Conservation (phyloP, 2,888 invertebrate species). For the Drosophila setosimentum region DNA sequence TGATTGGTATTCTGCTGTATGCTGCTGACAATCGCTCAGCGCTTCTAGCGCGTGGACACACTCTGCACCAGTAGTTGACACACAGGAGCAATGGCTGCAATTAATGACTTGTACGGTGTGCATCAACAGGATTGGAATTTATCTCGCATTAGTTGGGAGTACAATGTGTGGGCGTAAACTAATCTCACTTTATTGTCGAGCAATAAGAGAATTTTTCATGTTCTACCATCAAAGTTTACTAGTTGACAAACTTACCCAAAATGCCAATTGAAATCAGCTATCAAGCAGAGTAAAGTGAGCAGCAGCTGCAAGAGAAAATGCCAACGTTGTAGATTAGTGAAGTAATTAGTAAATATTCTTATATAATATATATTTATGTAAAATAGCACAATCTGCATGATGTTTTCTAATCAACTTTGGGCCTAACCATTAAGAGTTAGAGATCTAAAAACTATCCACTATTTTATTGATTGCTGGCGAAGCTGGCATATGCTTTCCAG, state of each 20-base stretch:
- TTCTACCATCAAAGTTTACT: constrained; percentile 8
- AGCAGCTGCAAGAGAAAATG: background rate
- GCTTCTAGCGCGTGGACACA: constrained; percentile 17
- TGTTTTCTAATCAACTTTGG: background rate
- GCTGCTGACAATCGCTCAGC: constrained; percentile 47
- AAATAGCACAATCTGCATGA: no score
- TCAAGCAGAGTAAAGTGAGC: background rate
- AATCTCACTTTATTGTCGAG: constrained; percentile 3
- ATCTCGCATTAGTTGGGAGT: background rate
- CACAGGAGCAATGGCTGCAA: constrained; percentile 23
- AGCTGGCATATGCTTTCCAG: background rate
- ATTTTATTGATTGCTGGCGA: background rate
- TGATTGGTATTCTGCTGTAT: constrained; percentile 45
- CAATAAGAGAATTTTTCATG: background rate
- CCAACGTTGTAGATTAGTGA: background rate
- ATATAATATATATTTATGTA: background rate
- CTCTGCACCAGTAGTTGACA: constrained; percentile 23
- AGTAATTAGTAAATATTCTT: background rate
- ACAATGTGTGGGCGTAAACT: background rate
- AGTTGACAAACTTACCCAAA: constrained; percentile 3
- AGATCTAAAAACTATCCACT: background rate
- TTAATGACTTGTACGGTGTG: constrained; percentile 19
- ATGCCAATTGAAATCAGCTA: background rate
- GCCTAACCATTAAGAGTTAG: background rate
- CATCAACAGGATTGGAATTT: constrained; percentile 19